Conservation (phyloP, 2,888 invertebrate genomes). For the Abrostola tripartita region DNA sequence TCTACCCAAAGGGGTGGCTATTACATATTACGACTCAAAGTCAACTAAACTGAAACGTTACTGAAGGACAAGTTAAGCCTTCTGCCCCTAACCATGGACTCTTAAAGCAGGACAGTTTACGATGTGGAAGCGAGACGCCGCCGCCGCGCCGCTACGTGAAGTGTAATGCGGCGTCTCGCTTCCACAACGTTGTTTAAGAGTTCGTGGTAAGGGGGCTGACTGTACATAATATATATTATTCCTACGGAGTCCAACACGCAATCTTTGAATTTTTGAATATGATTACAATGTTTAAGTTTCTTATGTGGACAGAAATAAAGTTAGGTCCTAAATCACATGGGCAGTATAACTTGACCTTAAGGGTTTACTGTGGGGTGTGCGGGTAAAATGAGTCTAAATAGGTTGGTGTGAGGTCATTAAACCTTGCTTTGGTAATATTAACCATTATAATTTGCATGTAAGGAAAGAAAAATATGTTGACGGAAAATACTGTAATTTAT, state of each 20-base stretch:
- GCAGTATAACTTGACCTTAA: neutral
- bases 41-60: conserved; percentile 5
- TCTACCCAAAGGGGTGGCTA: conserved; percentile 5
- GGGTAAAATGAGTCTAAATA: neutral
- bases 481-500: too few relatives aligned
- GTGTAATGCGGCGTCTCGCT: too few relatives aligned
- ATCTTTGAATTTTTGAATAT: conserved; percentile 41
- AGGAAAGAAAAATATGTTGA: too few relatives aligned
- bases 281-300: conserved; percentile 13
- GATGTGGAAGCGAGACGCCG: too few relatives aligned
- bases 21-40: conserved; percentile 46
- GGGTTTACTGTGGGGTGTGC: neutral
- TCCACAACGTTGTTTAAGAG: too few relatives aligned
- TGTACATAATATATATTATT: conserved; percentile 20
- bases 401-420: neutral
- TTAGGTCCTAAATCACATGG: conserved; percentile 15
- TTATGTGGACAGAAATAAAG: conserved; percentile 3
- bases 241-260: conserved; percentile 45
- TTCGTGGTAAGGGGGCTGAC: too few relatives aligned
- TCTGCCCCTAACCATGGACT: too few relatives aligned
- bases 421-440: neutral
- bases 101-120: too few relatives aligned
- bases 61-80: conserved; percentile 34
- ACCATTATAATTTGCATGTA: too few relatives aligned
- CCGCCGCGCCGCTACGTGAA: too few relatives aligned